Evolutionary conservation across 2,797 vertebrate species (phyloP), one percentile per base, ranked within the genome.

Genomic region (Tympanoctomys barrerae): DNA sequence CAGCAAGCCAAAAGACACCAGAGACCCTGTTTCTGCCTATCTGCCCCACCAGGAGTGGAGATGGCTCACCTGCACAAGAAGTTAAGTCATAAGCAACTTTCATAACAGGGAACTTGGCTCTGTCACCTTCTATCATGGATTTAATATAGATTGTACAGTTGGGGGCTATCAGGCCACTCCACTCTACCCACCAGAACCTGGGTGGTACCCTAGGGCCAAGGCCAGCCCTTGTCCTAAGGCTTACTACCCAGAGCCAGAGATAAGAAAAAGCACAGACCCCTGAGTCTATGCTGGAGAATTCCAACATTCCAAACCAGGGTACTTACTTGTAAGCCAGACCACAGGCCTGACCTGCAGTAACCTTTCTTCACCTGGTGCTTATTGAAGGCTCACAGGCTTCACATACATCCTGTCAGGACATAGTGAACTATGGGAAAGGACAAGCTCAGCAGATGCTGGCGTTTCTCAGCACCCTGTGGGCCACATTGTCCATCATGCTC

Each of bases 61-160:
- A 54, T 57, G 71, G 79, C 79, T 75, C 42, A 39, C 89, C 80
- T 75, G 61, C 77, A 78, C 28, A 52, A 54, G n/a, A 90, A 57
- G 77, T 33, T 62, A 92, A 89, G 46, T 78, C 87, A 87, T 90
- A 78, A 95, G 75, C 26, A 71, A 81, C 59, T 87, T 95, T 73
- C 49, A n/a, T 46, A 59, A 57, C 89, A 82, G 49, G 52, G 28
- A 77, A 31, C 42, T 42, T 28, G 22, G 14, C 22, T 39, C 36
- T 77, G 73, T 26, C 24, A 77, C 73, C 42, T 26, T 73, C 11
- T 77, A 31, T 31, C 26, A 31, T 49, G 73, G 42, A 77, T 26
- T 49, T 77, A 18, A 49, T 49, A 14, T 31, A 31, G 13, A 77
- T 77, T 77, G 13, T 77, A 49, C 26, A 49, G 26, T 31, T 49